Evolutionary conservation across 2,888 invertebrate species (phyloP).

Genomic region (Lochmaea crataegi): DNA sequence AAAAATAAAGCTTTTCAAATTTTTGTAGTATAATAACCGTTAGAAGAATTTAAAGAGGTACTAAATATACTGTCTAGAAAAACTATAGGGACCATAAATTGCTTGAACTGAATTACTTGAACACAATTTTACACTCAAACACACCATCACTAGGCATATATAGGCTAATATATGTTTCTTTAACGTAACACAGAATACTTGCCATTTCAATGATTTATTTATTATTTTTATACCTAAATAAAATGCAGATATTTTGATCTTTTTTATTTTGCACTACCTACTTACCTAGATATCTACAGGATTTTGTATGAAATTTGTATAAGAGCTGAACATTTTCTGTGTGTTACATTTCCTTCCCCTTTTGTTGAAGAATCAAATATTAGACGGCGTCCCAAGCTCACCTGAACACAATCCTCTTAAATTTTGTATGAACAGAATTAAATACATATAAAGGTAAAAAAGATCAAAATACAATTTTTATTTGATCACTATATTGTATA

Average conservation of each 20-base stretch:
- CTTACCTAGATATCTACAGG: background rate
- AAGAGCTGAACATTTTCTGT: background rate
- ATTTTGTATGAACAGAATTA: too few relatives aligned
- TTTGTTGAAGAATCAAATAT: too few relatives aligned
- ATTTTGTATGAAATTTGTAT: background rate
- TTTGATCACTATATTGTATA: background rate
- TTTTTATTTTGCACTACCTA: background rate
- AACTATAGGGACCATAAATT: constrained; percentile 59
- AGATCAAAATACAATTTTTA: background rate
- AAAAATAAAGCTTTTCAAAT: constrained; percentile 23
- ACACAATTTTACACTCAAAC: constrained; percentile 46
- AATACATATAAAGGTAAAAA: too few relatives aligned
- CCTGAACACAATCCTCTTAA: too few relatives aligned
- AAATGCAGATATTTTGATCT: background rate
- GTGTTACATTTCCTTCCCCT: too few relatives aligned
- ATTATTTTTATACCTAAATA: background rate
- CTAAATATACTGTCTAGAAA: constrained; percentile 50
- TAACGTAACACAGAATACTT: background rate
- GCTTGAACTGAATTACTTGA: constrained; percentile 58
- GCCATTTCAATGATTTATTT: background rate
- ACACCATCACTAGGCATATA: constrained; percentile 41
- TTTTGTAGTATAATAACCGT: constrained; percentile 17
- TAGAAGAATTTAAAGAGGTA: constrained; percentile 47
- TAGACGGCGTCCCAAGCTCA: too few relatives aligned
- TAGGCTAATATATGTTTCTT: background rate